Evolutionary conservation across 2,888 invertebrate genomes (phyloP).

Genomic region (Corythucha ciliata): DNA sequence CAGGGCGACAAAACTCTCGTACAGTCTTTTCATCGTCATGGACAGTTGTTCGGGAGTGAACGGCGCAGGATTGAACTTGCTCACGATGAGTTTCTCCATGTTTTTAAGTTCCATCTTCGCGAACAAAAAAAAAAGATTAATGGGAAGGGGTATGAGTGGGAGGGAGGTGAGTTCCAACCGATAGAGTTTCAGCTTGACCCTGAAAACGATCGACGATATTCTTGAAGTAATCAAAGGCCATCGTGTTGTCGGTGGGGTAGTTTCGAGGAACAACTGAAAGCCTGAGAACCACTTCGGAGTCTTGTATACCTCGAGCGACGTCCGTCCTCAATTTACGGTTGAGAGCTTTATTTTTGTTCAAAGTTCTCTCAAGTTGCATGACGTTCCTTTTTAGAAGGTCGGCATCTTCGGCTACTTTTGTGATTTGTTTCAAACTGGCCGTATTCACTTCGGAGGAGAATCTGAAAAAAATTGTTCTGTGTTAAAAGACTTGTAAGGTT

Average conservation of each 20-base stretch:
- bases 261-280: slow-evolving; percentile 68
- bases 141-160: background rate
- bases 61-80: slow-evolving; percentile 53
- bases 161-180: slow-evolving; percentile 9
- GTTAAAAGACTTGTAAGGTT: background rate
- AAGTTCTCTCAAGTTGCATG: slow-evolving; percentile 52
- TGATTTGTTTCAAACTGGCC: slow-evolving; percentile 53
- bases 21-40: slow-evolving; percentile 66
- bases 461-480: slow-evolving; percentile 3
- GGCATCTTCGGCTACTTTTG: slow-evolving; percentile 55
- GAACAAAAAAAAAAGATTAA: slow-evolving; percentile 39
- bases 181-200: slow-evolving; percentile 47
- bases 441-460: slow-evolving; percentile 68
- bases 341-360: slow-evolving; percentile 51
- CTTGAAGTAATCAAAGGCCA: slow-evolving; percentile 61
- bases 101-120: slow-evolving; percentile 62
- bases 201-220: slow-evolving; percentile 58
- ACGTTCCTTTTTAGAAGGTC: slow-evolving; percentile 50
- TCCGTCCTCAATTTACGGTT: slow-evolving; percentile 60
- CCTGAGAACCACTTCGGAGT: slow-evolving; percentile 67
- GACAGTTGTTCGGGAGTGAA: slow-evolving; percentile 67
- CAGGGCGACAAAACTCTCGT: slow-evolving; percentile 75
- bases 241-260: slow-evolving; percentile 64
- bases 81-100: slow-evolving; percentile 61
- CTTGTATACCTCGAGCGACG: slow-evolving; percentile 53